Evolutionary conservation across 2,888 invertebrate species (phyloP).

Genomic region (Cistogaster globosa): DNA sequence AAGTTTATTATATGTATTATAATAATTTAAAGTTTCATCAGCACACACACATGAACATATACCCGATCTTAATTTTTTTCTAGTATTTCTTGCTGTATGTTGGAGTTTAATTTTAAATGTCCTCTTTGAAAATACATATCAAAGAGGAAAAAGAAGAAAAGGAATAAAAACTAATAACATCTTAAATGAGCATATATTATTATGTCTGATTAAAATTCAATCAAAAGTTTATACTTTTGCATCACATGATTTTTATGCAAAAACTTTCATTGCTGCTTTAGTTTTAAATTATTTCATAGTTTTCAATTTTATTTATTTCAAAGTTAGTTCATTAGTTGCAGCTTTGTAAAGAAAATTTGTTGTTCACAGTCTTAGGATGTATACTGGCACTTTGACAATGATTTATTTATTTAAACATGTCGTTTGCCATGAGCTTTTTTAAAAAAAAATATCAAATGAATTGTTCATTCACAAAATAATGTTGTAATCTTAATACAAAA

Average conservation of each 20-base stretch:
- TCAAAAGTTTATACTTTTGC: constrained; percentile 53
- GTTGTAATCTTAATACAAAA: too few species aligned
- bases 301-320: constrained; percentile 2
- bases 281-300: not conserved
- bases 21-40: constrained; percentile 43
- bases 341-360: not conserved
- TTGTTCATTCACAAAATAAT: too few species aligned
- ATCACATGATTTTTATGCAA: not conserved
- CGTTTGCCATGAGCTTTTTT: too few species aligned
- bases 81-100: not conserved
- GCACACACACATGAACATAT: not conserved
- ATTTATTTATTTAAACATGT: not conserved
- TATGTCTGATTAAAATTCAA: constrained; percentile 66
- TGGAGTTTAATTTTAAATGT: constrained; percentile 25
- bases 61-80: not conserved
- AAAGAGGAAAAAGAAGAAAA: constrained; percentile 2
- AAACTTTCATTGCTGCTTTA: not conserved
- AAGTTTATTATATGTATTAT: constrained; percentile 56
- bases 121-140: constrained; percentile 2
- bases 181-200: constrained; percentile 67
- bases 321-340: constrained; percentile 41
- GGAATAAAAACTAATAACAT: constrained; percentile 50
- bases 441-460: too few species aligned
- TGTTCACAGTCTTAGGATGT: too few species aligned
- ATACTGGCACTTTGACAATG: not conserved